Evolutionary conservation across 2,888 invertebrate species (phyloP).

Genomic region (Saturnia japonica): DNA sequence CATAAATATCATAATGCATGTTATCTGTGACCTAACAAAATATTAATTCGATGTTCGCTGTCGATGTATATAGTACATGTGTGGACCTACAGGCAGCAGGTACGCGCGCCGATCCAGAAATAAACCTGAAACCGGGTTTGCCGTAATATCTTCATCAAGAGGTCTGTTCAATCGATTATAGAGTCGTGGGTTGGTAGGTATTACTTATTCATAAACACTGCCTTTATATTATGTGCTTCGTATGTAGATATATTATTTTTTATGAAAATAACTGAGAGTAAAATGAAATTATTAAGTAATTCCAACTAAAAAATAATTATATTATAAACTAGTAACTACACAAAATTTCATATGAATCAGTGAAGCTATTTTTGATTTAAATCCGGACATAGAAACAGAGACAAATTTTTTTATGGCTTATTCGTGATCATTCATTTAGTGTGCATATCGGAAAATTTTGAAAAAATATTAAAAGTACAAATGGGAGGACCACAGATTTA

Average conservation of each 20-base stretch:
- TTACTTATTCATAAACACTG: constrained; percentile 33
- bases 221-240: constrained; percentile 6
- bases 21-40: constrained; percentile 24
- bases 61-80: constrained; percentile 11
- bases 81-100: constrained; percentile 7
- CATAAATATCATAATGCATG: constrained; percentile 21
- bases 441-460: too few species aligned
- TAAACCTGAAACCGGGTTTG: constrained; percentile 64
- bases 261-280: neutral
- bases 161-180: constrained; percentile 77
- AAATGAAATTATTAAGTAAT: neutral
- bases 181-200: constrained; percentile 39
- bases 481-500: too few species aligned
- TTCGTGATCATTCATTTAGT: too few species aligned
- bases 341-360: too few species aligned
- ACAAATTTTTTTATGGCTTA: too few species aligned
- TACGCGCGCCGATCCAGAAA: constrained; percentile 56
- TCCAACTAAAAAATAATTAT: too few species aligned
- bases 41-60: constrained; percentile 19
- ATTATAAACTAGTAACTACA: too few species aligned
- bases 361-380: too few species aligned
- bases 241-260: constrained; percentile 10
- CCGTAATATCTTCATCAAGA: constrained; percentile 77
- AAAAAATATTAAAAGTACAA: too few species aligned
- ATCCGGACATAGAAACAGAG: too few species aligned